Base-by-base conservation (phyloP, 2,797 vertebrate species). In the Pampus argenteus region DNA sequence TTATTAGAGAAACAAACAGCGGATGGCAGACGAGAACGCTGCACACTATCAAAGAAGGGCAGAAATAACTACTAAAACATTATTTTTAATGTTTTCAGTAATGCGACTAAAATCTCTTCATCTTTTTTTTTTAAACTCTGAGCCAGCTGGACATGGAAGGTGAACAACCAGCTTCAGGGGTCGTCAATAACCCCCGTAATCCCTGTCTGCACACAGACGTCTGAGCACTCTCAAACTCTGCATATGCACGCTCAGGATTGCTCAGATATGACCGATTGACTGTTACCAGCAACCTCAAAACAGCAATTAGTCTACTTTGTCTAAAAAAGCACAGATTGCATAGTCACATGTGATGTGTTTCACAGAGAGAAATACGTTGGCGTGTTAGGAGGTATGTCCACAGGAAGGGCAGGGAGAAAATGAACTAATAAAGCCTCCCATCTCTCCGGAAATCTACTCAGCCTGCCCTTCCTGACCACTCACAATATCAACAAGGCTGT, bases 341-440 rank as follows among this genome's bases (percentile, higher is more conserved):
- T 22, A 54, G 52, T 23, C 22, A 47, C 51, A 63, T 47, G 49
- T 31, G 68, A 52, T 11, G 59, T 2, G 36, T 64, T 64, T 64
- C 29, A 23, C 1, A 2, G 29, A 26, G 29, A 26, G 59, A 57
- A 56, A 66, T 13, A 2, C 31, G 66, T 49, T 28, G 10, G 49
- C 18, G 49, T 38, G 68, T 69, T 28, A 14, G 42, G 61, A 47
- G 47, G 44, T 59, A 65, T 49, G 64, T 69, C 73, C 66, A 90
- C 88, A 92, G 93, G 93, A 93, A 94, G 92, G 86, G 88, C 82
- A 85, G 81, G 85, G 88, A 80, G 81, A 86, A 88, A 84, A 84
- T 85, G 71, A 88, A 74, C 70, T 61, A 50, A 67, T 55, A 72
- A 84, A 75, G 49, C 75, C 88, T 87, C 85, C 84, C 86, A 92